Evolutionary conservation across 2,113 vertebrate species (phyloP).

Genomic region (Nothocercus julius): DNA sequence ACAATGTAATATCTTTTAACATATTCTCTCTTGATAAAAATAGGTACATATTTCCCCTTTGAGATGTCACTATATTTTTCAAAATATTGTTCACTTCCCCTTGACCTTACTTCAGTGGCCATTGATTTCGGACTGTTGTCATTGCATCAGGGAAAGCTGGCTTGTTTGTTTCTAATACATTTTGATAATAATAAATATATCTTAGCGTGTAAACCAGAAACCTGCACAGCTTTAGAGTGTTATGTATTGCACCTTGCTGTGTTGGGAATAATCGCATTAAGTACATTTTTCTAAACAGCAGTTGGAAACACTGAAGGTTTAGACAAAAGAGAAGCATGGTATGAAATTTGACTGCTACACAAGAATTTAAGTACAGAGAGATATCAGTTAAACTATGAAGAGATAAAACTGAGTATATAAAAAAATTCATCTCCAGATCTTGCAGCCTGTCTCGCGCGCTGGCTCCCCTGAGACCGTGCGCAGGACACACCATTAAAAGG

Average conservation of each 20-base stretch:
- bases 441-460: background rate
- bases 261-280: background rate
- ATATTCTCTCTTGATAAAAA: background rate
- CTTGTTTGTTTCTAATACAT: background rate
- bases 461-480: background rate
- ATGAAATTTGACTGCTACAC: background rate
- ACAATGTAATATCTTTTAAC: background rate
- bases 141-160: background rate
- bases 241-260: background rate
- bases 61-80: background rate
- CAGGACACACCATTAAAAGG: background rate
- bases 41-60: background rate
- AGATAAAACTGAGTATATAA: background rate
- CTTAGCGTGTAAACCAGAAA: background rate
- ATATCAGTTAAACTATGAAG: background rate
- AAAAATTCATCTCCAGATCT: background rate
- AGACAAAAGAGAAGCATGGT: background rate
- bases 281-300: background rate
- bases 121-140: background rate
- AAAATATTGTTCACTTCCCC: background rate
- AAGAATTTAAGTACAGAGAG: background rate
- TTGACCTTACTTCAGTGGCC: background rate
- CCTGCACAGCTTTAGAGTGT: background rate
- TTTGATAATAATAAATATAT: background rate
- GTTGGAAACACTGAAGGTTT: background rate